Conservation (phyloP, 2,113 vertebrate genomes). For the Orientallactaga bullata region DNA sequence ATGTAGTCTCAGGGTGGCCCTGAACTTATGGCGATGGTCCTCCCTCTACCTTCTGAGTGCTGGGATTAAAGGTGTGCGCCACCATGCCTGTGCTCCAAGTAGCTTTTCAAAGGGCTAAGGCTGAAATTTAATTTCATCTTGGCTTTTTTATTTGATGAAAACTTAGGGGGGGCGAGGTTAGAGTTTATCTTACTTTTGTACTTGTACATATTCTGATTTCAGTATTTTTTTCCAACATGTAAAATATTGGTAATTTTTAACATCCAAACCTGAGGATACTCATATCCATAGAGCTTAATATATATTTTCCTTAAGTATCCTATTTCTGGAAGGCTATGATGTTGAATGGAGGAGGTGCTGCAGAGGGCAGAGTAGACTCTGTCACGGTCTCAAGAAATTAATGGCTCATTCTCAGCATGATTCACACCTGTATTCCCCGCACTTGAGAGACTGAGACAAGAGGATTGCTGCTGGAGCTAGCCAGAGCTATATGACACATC, state of each 20-base stretch:
- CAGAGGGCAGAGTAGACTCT: slow-evolving; percentile 20
- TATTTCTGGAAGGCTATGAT: slow-evolving; percentile 19
- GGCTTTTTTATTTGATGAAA: slow-evolving; percentile 12
- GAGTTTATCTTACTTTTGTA: neutral
- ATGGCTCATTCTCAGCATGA: neutral
- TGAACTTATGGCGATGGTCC: too few relatives aligned
- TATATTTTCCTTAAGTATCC: slow-evolving; percentile 9
- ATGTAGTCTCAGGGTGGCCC: too few relatives aligned
- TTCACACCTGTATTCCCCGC: neutral
- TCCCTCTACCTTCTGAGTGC: too few relatives aligned
- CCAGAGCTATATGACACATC: neutral
- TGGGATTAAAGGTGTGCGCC: too few relatives aligned
- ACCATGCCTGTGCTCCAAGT: neutral
- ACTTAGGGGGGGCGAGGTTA: neutral
- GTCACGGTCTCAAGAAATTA: slow-evolving; percentile 19
- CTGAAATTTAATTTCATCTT: neutral
- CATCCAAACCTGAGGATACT: slow-evolving; percentile 19
- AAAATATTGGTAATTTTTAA: slow-evolving; percentile 8
- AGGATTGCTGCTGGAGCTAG: neutral
- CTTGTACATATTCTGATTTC: slow-evolving; percentile 43
- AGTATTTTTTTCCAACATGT: slow-evolving; percentile 20
- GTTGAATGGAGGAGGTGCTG: neutral
- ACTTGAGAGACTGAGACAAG: neutral
- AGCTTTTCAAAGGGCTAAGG: neutral
- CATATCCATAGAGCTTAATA: slow-evolving; percentile 14